Evolutionary conservation across 2,888 invertebrate genomes (phyloP), one percentile per base, ranked within the genome.

Genomic region (Papilio gigon): DNA sequence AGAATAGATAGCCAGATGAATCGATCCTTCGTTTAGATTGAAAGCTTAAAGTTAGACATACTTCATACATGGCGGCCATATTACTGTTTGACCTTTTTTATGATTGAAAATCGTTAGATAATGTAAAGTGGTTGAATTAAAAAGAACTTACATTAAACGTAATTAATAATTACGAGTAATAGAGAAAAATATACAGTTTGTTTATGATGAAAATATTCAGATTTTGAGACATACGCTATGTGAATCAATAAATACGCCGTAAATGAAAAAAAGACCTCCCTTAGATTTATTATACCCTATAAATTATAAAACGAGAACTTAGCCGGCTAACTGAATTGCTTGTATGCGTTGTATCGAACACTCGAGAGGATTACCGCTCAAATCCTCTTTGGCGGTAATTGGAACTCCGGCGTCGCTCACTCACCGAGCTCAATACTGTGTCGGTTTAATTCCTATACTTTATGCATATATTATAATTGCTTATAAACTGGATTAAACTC

Each of bases 311-410:
- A 44, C 22, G 3, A 22, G 44, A 22, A n/a, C 17, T 8, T 44
- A 44, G 9, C 44, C 20, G 44, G 17, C n/a, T 30, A 53, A 53
- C 53, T 30, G 53, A 30, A 53, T 53, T 53, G 53, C 30, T 53
- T 30, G n/a, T 27, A n/a, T 17, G 14, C 50, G 8, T 27, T 30
- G 27, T 30, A 30, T 53, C 14, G 25, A 42, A 42, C 42, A 42
- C 42, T 42, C 20, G 5, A n/a, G 17, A 30, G 53, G 53, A 53
- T 53, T 53, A 53, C 11, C n/a, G 53, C 9, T 53, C 8, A 30
- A 53, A 53, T 53, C 53, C 53, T 27, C 27, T 53, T 53, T 53
- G 53, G 53, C 30, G n/a, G 53, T 53, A 53, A 53, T 53, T 53
- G 30, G 53, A 30, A 30, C 53, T 53, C 8, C 30, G 3, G n/a